Evolutionary conservation across 1,140 invertebrate genomes (phyloP).

Genomic region (Thalassaphorura encarpata): DNA sequence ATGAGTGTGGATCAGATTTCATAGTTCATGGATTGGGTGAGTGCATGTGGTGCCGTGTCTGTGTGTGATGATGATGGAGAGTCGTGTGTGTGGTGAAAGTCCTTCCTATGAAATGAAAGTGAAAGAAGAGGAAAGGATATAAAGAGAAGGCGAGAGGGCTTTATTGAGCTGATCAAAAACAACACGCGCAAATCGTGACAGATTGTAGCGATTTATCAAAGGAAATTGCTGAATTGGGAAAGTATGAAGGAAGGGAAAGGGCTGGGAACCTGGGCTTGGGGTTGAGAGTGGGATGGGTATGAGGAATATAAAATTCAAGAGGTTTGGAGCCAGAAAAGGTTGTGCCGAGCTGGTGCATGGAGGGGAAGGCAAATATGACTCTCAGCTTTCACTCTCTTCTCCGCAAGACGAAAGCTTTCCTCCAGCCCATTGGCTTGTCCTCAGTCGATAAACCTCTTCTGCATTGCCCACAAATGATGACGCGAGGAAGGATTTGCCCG

Average conservation of each 20-base stretch:
- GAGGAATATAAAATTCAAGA: conserved; percentile 33
- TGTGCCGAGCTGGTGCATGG: no score
- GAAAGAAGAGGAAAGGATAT: neutral
- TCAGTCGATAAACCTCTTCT: conserved; percentile 21
- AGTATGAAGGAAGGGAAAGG: conserved; percentile 18
- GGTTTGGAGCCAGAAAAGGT: conserved; percentile 6
- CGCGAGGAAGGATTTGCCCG: conserved; percentile 19
- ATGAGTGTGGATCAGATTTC: no score
- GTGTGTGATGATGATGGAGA: neutral
- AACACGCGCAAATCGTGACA: conserved; percentile 30
- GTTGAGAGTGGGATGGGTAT: conserved; percentile 4
- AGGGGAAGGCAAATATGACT: neutral
- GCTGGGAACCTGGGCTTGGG: neutral
- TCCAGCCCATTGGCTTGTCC: conserved; percentile 24
- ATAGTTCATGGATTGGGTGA: conserved; percentile 31
- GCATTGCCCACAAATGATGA: conserved; percentile 30
- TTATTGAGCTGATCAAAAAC: conserved; percentile 31
- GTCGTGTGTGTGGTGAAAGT: neutral
- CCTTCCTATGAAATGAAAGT: neutral
- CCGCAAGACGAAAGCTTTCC: conserved; percentile 27
- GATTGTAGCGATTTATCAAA: conserved; percentile 32
- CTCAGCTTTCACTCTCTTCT: conserved; percentile 12
- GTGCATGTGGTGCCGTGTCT: no score
- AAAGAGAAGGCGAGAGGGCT: conserved; percentile 17
- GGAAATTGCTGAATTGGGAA: conserved; percentile 31